Evolutionary conservation across 2,797 vertebrate species (phyloP).

Genomic region (Miichthys miiuy): DNA sequence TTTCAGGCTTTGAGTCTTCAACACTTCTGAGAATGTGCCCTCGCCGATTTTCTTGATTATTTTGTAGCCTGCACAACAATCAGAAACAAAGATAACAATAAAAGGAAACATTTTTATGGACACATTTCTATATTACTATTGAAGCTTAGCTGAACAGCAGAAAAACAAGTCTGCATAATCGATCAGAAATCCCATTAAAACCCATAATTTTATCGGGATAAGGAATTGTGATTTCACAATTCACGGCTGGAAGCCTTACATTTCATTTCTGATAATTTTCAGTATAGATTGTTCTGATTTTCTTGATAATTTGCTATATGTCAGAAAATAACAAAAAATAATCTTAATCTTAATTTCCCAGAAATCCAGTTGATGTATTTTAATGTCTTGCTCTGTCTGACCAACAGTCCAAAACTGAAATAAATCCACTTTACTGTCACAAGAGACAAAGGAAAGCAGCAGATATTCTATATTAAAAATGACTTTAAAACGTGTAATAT

Average conservation of each 20-base stretch:
- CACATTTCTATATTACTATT: neutral
- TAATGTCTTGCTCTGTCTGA: neutral
- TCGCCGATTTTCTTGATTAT: conserved; percentile 90
- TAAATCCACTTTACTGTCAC: neutral
- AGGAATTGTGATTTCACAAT: neutral
- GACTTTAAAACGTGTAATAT: too few species aligned
- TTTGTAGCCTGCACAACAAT: conserved; percentile 86
- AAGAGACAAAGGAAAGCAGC: neutral
- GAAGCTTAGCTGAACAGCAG: neutral
- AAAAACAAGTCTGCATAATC: neutral
- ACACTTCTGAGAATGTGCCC: conserved; percentile 91
- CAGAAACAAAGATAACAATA: neutral
- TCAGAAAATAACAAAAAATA: neutral
- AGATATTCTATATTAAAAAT: too few species aligned
- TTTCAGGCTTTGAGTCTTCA: conserved; percentile 89
- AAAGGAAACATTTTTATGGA: neutral
- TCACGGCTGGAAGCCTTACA: neutral
- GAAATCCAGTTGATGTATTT: neutral
- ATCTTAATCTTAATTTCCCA: neutral
- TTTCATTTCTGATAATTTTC: neutral
- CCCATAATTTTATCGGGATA: neutral
- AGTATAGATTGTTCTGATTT: neutral
- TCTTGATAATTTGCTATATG: neutral
- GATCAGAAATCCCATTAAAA: neutral
- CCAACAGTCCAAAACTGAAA: neutral